Conservation (phyloP, 2,797 vertebrate genomes). For the Galago senegalensis region DNA sequence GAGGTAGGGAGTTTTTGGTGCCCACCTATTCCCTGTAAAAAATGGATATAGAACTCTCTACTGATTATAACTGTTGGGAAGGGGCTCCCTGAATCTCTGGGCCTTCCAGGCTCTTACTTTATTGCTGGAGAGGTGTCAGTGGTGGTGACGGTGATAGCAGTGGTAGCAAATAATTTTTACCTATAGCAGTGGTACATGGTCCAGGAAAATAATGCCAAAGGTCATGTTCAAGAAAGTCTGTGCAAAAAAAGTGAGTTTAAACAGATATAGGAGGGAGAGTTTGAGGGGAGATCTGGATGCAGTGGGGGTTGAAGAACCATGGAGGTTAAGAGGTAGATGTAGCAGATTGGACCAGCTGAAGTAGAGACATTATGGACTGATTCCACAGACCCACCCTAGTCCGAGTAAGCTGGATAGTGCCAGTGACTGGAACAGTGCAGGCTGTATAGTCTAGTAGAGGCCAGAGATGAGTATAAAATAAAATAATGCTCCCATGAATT, state of each 20-base stretch:
- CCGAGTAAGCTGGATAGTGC: not conserved
- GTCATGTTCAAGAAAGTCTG: slow-evolving; percentile 1
- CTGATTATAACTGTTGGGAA: slow-evolving; percentile 38
- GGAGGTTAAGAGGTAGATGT: not conserved
- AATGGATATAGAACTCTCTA: not conserved
- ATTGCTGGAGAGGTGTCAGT: not conserved
- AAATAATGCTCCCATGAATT: not conserved
- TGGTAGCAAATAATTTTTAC: not conserved
- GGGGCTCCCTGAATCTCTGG: not conserved
- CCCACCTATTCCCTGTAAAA: not conserved
- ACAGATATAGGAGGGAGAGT: not conserved
- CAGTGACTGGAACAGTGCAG: not conserved
- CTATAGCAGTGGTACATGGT: not conserved
- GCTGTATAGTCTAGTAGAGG: not conserved
- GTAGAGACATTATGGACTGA: not conserved
- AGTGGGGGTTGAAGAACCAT: not conserved
- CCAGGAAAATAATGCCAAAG: slow-evolving; percentile 40
- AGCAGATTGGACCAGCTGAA: not conserved
- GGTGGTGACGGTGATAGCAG: not conserved
- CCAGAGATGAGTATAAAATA: not conserved
- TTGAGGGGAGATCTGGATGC: slow-evolving; percentile 32
- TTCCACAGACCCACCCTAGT: not conserved
- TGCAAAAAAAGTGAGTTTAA: slow-evolving; percentile 50
- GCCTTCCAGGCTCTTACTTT: not conserved
- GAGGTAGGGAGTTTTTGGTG: slow-evolving; percentile 72